Evolutionary conservation across 2,888 invertebrate genomes (phyloP).

Genomic region (Miltochrista miniata): DNA sequence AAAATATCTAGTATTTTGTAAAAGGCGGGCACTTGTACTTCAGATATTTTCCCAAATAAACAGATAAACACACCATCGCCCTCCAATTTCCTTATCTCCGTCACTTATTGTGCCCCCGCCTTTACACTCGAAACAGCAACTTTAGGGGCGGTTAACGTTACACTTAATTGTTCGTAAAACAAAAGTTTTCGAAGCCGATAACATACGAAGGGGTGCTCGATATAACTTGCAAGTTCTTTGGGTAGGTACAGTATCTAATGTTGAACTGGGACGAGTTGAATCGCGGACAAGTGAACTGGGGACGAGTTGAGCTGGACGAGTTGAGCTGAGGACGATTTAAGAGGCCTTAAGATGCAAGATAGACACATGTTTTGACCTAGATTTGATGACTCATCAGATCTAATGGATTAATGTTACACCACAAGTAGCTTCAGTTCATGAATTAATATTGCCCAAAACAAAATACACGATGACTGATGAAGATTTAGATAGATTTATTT

Average conservation of each 20-base stretch:
- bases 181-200: slow-evolving; percentile 71
- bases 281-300: slow-evolving; percentile 10
- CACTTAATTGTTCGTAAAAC: slow-evolving; percentile 78
- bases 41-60: background rate
- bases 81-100: background rate
- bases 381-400: too few species aligned
- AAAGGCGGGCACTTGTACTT: background rate
- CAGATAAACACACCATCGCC: background rate
- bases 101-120: slow-evolving; percentile 39
- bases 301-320: too few species aligned
- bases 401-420: too few species aligned
- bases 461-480: too few species aligned
- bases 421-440: too few species aligned
- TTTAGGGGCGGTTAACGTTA: slow-evolving; percentile 66
- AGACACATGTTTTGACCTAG: too few species aligned
- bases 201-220: slow-evolving; percentile 43
- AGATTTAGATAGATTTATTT: too few species aligned
- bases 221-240: slow-evolving; percentile 45
- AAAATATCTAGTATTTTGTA: too few species aligned
- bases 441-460: too few species aligned
- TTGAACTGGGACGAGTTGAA: slow-evolving; percentile 21
- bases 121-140: slow-evolving; percentile 50
- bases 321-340: too few species aligned
- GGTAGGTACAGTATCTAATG: slow-evolving; percentile 12
- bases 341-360: too few species aligned